These are phyloP conservation scores for Erebia aethiops DNA, from an alignment of 2,888 invertebrate genomes.

Conservation along the genomic window DNA sequence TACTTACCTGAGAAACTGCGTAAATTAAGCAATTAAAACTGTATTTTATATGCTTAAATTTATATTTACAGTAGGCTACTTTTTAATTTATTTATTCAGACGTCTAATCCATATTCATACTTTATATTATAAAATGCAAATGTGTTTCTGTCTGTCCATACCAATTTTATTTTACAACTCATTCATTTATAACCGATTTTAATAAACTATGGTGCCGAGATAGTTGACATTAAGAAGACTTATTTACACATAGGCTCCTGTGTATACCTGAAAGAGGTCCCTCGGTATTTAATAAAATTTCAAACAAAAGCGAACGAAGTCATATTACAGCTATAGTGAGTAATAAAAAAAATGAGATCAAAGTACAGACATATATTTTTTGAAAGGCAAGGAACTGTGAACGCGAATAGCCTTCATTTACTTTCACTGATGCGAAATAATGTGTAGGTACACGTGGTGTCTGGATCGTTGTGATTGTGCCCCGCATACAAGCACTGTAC, in stretches of 20 bases:
- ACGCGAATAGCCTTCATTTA: conserved; percentile 25
- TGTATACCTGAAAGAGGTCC: no score
- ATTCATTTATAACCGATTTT: no score
- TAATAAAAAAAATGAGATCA: neutral
- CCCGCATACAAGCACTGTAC: neutral
- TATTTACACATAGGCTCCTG: no score
- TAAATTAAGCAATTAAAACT: neutral
- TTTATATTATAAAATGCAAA: neutral
- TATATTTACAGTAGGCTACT: neutral
- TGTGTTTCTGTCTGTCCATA: neutral
- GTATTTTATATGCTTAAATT: no score
- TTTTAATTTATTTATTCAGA: neutral
- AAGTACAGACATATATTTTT: neutral
- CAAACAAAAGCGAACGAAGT: no score
- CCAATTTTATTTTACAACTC: no score
- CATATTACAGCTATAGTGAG: no score
- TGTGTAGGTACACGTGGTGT: conserved; percentile 17
- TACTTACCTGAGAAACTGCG: neutral
- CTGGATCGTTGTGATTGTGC: conserved; percentile 8
- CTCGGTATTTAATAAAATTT: no score
- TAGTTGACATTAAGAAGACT: no score
- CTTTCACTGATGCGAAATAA: conserved; percentile 31
- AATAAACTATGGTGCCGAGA: no score
- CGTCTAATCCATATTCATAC: no score
- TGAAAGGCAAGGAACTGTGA: conserved; percentile 1